These are phyloP conservation scores for Tanypteryx hageni DNA, from an alignment of 2,888 invertebrate species.

Conservation along the genomic window DNA sequence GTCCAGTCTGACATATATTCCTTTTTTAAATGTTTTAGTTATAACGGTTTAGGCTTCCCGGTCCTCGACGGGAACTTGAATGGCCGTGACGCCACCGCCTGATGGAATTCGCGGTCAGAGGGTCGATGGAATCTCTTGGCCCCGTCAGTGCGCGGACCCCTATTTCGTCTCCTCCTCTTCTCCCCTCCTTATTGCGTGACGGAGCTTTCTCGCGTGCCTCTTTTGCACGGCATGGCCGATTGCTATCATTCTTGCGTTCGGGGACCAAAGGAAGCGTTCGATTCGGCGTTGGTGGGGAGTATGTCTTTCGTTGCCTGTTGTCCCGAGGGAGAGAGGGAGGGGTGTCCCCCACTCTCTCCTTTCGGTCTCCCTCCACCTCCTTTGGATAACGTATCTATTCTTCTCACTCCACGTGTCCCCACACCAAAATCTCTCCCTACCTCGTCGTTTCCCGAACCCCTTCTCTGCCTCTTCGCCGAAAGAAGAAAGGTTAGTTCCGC, in stretches of 20 bases:
- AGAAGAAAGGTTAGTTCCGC: conserved; percentile 38
- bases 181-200: not conserved
- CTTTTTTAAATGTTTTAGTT: no score
- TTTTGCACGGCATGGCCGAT: not conserved
- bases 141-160: not conserved
- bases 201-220: not conserved
- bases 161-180: not conserved
- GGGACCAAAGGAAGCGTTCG: no score
- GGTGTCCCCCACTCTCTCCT: no score
- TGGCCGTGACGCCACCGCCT: not conserved
- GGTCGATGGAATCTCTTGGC: not conserved
- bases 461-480: not conserved
- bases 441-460: not conserved
- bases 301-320: not conserved
- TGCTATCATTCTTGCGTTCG: not conserved
- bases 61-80: not conserved
- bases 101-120: not conserved
- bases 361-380: no score
- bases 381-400: no score
- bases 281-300: no score
- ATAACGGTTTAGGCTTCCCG: no score
- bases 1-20: no score
- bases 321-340: not conserved
- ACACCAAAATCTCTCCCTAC: not conserved
- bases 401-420: no score